Conservation (phyloP, 2,797 vertebrate genomes). For the Protonibea diacanthus region DNA sequence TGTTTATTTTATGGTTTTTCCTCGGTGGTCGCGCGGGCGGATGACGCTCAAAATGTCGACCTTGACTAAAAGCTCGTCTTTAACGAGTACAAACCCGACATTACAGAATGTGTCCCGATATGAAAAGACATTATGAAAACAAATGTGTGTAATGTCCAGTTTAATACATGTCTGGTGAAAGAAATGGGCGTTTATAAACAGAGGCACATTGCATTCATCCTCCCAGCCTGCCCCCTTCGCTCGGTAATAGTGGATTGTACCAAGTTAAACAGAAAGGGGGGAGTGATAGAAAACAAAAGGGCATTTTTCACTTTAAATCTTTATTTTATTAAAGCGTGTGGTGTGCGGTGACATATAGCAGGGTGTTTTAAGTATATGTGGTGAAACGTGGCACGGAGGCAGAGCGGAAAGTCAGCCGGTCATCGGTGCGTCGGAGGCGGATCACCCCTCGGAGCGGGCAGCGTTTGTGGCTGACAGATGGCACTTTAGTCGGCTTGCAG, state of each 20-base stretch:
- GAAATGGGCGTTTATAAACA: conserved; percentile 70
- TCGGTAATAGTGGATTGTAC: conserved; percentile 69
- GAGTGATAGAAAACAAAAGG: rapidly evolving
- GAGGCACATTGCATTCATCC: conserved; percentile 60
- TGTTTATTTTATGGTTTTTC: too few relatives aligned
- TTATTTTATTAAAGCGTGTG: rapidly evolving
- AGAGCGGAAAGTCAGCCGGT: rapidly evolving
- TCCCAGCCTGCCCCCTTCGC: conserved; percentile 16
- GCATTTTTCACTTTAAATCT: rapidly evolving
- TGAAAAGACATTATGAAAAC: rapidly evolving
- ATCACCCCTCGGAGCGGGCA: rapidly evolving
- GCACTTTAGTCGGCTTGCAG: too few relatives aligned
- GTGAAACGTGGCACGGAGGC: rapidly evolving
- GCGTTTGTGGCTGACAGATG: not conserved
- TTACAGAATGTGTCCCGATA: rapidly evolving
- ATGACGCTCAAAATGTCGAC: conserved; percentile 11
- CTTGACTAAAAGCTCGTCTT: conserved; percentile 5
- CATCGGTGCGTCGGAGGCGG: rapidly evolving
- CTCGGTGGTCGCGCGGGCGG: not conserved
- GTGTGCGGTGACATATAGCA: rapidly evolving
- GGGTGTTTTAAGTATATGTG: rapidly evolving
- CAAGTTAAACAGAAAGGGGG: conserved; percentile 30
- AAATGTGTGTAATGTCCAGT: rapidly evolving
- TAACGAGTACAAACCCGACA: not conserved
- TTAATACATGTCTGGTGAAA: not conserved